Percentiles rank a stretch among this genome's conserved stretches.
Conservation (phyloP, 2,888 invertebrate genomes). For the Anthophora plumipes region DNA sequence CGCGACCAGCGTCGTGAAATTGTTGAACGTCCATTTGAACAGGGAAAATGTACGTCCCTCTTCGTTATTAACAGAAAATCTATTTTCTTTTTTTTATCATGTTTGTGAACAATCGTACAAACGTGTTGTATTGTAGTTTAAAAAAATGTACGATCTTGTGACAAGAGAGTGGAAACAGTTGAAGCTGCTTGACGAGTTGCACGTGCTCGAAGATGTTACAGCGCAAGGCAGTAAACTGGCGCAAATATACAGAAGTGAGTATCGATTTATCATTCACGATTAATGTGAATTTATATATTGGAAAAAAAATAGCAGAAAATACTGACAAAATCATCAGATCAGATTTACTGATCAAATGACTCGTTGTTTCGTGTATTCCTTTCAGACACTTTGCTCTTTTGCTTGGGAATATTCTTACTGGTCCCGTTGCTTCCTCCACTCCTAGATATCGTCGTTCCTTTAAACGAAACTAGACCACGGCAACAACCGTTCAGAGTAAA, state of each 20-base stretch:
- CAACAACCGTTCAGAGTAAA: constrained; percentile 11
- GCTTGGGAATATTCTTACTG: neutral
- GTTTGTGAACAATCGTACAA: neutral
- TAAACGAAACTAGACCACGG: constrained; percentile 43
- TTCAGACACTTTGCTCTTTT: neutral
- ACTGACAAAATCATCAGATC: too few species aligned
- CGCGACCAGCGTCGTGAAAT: neutral
- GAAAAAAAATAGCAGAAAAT: too few species aligned
- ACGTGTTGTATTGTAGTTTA: constrained; percentile 9
- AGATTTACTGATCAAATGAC: too few species aligned
- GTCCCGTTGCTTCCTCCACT: neutral
- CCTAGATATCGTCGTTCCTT: constrained; percentile 20
- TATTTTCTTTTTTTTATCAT: neutral
- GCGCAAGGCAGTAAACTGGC: constrained; percentile 17
- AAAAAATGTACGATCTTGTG: constrained; percentile 12
- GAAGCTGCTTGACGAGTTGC: neutral
- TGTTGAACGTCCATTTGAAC: constrained; percentile 8
- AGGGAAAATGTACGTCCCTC: neutral
- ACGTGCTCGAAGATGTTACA: constrained; percentile 6
- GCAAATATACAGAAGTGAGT: constrained; percentile 16
- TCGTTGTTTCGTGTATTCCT: neutral
- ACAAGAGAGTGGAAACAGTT: constrained; percentile 11
- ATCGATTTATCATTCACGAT: neutral
- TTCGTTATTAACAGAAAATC: too few species aligned
- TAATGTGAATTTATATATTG: neutral